Evolutionary conservation across 2,888 invertebrate genomes (phyloP), one percentile per base, ranked within the genome.

Genomic region (Artemia sp.): DNA sequence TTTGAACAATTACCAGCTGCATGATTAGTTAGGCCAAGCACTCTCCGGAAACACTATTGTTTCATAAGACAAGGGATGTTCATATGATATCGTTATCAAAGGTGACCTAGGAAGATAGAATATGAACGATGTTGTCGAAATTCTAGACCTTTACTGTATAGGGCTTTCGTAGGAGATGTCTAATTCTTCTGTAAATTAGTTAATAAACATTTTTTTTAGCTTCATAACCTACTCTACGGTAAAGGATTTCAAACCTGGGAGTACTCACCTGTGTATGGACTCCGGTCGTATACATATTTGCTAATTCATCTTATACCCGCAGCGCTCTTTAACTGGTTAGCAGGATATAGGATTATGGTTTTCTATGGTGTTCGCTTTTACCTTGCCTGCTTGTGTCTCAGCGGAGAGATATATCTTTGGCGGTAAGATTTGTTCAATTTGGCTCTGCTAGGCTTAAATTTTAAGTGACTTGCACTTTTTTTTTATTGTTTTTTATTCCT

Each of bases 231-330:
- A 81, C 85, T 97, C 68, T 94, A 92, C 77, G 93, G 92, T 10
- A 86, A 84, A 77, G 98, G 98, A 8, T 85, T 97, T 72, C 97
- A 99, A 81, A 98, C 98, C 51, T 99, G 98, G 98, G 98, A 99
- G 79, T 99, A 99, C 79, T 94, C 95, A 76, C 96, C 98, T 0
- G 82, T 84, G 72, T 97, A 87, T 79, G 95, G 94, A 0, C 84
- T 99, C 68, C 83, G 98, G 66, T 98, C 98, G 0, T 99, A 98
- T 79, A 86, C 90, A 72, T 94, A 96, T 76, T 81, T 99, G 50
- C 83, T 92, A 82, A 78, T 95, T 68, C 92, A 96, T 79, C 89
- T 90, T 6, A 83, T 90, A 9, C 95, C 96, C 6, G 89, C 90
- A 6, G 89, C 87, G 80, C 78, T 93, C 38, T 38, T 38, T 38